A percentile compares a stretch with the other conserved stretches of the same genome.
Evolutionary conservation across 2,113 vertebrate genomes (phyloP).

Genomic region (Saccopteryx leptura): DNA sequence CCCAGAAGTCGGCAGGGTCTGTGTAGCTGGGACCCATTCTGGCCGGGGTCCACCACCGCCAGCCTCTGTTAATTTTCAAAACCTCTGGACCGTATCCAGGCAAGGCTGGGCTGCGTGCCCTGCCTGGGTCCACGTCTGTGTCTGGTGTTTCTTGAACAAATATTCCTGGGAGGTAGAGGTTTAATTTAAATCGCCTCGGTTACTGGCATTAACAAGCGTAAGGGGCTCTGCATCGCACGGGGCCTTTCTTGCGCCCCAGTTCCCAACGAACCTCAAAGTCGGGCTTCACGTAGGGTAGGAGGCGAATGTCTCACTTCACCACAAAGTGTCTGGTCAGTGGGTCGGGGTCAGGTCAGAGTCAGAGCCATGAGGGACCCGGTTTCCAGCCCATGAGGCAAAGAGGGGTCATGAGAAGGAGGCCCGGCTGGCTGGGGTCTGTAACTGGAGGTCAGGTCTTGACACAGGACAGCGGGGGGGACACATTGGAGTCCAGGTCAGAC

Average conservation of each 20-base stretch:
- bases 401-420: background rate
- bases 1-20: rapidly evolving
- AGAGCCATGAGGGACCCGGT: background rate
- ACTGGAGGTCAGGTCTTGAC: background rate
- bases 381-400: background rate
- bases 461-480: too few relatives aligned
- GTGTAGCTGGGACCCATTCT: rapidly evolving
- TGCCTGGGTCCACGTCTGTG: rapidly evolving
- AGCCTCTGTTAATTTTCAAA: background rate
- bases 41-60: rapidly evolving
- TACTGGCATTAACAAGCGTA: background rate
- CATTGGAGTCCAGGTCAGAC: background rate
- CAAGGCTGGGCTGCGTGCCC: background rate
- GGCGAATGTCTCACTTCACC: background rate
- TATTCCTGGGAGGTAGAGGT: background rate
- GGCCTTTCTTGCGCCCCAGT: background rate
- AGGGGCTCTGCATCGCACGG: background rate
- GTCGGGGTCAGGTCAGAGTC: background rate
- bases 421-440: background rate
- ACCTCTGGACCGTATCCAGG: background rate
- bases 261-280: background rate
- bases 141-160: background rate
- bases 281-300: background rate
- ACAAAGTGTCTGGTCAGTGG: background rate
- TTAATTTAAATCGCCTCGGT: rapidly evolving